A percentile compares a stretch with the other conserved stretches of the same genome.
These are phyloP conservation scores for Thalassarche chlororhynchos DNA, from an alignment of 2,113 vertebrate species.

Conservation along the genomic window DNA sequence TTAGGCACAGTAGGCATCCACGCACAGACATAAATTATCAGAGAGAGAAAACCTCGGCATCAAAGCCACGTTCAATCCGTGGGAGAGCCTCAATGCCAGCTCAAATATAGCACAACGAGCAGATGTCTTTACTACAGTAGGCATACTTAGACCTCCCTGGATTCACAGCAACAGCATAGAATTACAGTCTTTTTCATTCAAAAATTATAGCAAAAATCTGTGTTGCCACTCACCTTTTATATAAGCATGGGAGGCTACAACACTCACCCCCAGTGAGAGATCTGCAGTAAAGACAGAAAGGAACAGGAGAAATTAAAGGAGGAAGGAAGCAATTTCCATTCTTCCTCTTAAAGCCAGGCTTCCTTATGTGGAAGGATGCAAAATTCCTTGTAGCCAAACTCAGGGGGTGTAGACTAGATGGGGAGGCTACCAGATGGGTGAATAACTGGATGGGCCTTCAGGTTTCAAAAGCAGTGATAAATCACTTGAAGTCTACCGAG, in stretches of 20 bases:
- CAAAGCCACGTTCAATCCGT: not conserved
- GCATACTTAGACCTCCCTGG: not conserved
- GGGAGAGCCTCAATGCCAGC: constrained; percentile 12
- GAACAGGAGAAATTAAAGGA: not conserved
- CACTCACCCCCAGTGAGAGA: not conserved
- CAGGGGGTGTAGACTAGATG: not conserved
- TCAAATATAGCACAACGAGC: constrained; percentile 37
- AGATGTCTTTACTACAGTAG: constrained; percentile 57
- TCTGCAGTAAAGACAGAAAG: not conserved
- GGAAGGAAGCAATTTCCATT: not conserved
- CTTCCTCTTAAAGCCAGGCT: not conserved
- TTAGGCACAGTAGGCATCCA: not conserved
- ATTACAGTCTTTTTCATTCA: constrained; percentile 18
- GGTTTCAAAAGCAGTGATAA: not conserved
- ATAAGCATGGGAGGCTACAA: not conserved
- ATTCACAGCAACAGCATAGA: not conserved
- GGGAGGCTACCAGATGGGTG: not conserved
- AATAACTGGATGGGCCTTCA: not conserved
- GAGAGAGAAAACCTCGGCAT: not conserved
- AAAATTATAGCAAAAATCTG: not conserved
- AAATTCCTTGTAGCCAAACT: not conserved
- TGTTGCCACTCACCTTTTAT: not conserved
- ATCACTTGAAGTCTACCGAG: not conserved
- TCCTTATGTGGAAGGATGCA: not conserved
- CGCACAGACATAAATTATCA: not conserved